Evolutionary conservation across 2,113 vertebrate species (phyloP).

Genomic region (Mohoua ochrocephala): DNA sequence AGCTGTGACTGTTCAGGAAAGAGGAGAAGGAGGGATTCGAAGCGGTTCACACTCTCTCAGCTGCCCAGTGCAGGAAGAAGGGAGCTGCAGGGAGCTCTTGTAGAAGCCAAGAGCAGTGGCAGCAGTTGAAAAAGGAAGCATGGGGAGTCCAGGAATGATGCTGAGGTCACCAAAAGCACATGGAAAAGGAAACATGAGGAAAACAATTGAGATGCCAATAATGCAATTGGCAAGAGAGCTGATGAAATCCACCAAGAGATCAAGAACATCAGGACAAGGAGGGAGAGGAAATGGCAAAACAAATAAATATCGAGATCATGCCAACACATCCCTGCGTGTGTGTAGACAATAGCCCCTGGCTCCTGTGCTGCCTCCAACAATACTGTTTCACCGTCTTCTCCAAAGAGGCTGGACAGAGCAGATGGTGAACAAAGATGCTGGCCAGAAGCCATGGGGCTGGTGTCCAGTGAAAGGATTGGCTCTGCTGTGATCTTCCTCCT

Average conservation of each 20-base stretch:
- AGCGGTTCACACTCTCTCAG: background rate
- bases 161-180: background rate
- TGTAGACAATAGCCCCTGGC: background rate
- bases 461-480: background rate
- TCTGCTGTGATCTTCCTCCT: background rate
- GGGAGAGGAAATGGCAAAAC: background rate
- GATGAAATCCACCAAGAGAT: background rate
- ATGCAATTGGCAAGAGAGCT: background rate
- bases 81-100: background rate
- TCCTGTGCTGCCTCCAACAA: background rate
- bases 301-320: background rate
- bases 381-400: background rate
- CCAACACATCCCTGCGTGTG: accelerated
- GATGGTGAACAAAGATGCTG: background rate
- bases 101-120: background rate
- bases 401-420: background rate
- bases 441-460: background rate
- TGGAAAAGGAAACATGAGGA: background rate
- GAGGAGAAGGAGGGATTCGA: background rate
- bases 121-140: background rate
- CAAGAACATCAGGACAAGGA: background rate
- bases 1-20: background rate
- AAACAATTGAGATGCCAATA: background rate
- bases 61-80: background rate
- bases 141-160: background rate